Conservation (phyloP, 2,888 invertebrate genomes). For the Zootermopsis nevadensis region DNA sequence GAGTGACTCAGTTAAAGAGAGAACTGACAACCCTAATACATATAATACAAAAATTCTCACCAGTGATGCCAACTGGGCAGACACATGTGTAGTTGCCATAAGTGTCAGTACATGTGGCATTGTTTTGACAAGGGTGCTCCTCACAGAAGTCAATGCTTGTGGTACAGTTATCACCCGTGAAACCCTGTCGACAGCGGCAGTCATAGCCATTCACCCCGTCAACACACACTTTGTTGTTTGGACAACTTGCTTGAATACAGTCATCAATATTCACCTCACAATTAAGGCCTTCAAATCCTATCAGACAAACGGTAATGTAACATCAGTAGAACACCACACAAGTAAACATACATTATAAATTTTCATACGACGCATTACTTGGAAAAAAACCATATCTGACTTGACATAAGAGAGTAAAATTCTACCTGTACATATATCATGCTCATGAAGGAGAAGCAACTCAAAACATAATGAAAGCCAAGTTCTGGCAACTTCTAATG, state of each 20-base stretch:
- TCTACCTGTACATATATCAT: no score
- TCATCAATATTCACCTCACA: constrained; percentile 78
- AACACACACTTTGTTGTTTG: constrained; percentile 67
- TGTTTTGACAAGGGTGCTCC: constrained; percentile 73
- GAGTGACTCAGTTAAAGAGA: no score
- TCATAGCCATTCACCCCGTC: constrained; percentile 70
- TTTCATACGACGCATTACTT: no score
- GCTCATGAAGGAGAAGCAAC: no score
- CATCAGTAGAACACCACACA: neutral
- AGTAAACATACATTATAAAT: neutral
- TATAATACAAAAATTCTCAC: neutral
- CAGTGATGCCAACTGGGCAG: constrained; percentile 70
- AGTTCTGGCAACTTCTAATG: no score
- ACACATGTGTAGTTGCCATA: constrained; percentile 76
- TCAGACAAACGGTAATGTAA: constrained; percentile 33
- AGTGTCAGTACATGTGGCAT: constrained; percentile 77
- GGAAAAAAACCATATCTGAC: no score
- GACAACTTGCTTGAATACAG: constrained; percentile 68
- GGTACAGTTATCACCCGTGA: constrained; percentile 70
- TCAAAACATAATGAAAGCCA: no score
- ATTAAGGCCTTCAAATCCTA: constrained; percentile 72
- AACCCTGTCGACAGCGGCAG: constrained; percentile 72
- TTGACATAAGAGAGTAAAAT: no score
- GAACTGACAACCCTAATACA: no score
- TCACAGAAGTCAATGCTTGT: constrained; percentile 70